These are phyloP conservation scores for Pogonocherus hispidulus DNA, from an alignment of 2,888 invertebrate genomes.

Conservation along the genomic window DNA sequence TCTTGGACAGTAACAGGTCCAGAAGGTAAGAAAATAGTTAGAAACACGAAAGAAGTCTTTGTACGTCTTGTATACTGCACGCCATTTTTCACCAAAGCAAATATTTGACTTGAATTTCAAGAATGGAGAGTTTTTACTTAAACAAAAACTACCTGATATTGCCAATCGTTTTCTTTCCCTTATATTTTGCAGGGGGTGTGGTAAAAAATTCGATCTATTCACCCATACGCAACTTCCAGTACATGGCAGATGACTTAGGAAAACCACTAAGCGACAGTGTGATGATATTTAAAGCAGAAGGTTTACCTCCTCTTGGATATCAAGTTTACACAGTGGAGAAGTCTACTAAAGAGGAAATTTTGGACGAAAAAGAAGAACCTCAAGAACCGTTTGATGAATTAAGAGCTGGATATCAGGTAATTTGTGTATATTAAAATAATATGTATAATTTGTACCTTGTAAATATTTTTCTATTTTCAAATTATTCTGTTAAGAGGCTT, in stretches of 20 bases:
- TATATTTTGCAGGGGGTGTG: not conserved
- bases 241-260: not conserved
- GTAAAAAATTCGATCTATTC: not conserved
- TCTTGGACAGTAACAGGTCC: slow-evolving; percentile 76
- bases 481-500: too few species aligned
- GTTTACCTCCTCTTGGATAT: slow-evolving; percentile 47
- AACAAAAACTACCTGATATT: too few species aligned
- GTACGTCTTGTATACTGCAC: too few species aligned
- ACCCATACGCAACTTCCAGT: slow-evolving; percentile 4
- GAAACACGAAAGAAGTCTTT: too few species aligned
- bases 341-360: not conserved
- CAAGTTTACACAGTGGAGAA: slow-evolving; percentile 34
- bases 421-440: too few species aligned
- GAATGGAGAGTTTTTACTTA: too few species aligned
- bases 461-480: too few species aligned
- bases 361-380: not conserved
- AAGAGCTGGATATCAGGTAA: slow-evolving; percentile 16
- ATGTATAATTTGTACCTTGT: too few species aligned
- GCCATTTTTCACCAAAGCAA: too few species aligned
- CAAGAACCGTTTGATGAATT: not conserved
- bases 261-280: not conserved
- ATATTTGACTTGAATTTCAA: too few species aligned
- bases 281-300: slow-evolving; percentile 35
- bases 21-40: slow-evolving; percentile 74
- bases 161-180: too few species aligned